phyloP scores from a whole-genome alignment of 2,888 invertebrate species.

The Platycheirus albimanus region DNA sequence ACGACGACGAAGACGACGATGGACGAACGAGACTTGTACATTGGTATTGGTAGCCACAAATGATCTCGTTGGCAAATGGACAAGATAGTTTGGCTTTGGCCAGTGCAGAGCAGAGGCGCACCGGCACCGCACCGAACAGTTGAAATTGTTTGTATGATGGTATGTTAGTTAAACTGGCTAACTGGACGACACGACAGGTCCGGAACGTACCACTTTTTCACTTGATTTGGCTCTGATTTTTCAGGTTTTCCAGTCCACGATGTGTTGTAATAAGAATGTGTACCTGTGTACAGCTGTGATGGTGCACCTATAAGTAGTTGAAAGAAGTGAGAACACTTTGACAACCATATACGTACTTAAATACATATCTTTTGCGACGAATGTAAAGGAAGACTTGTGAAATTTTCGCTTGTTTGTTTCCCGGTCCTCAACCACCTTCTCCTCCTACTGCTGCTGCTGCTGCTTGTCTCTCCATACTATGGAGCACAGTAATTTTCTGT shows the following conservation, averaged over 20 bases:
- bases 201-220: constrained; percentile 74
- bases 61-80: constrained; percentile 72
- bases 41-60: constrained; percentile 35
- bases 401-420: constrained; percentile 58
- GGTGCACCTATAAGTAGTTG: constrained; percentile 1
- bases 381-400: constrained; percentile 53
- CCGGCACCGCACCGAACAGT: constrained; percentile 26
- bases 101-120: constrained; percentile 29
- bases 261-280: constrained; percentile 66
- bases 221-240: constrained; percentile 72
- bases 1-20: too few species aligned
- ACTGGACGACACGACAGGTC: constrained; percentile 71
- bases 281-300: not conserved
- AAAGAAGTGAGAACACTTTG: constrained; percentile 35
- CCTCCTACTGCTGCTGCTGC: too few species aligned
- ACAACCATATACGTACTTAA: not conserved
- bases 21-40: constrained; percentile 19
- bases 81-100: constrained; percentile 57
- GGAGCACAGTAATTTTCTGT: constrained; percentile 35
- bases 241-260: constrained; percentile 65
- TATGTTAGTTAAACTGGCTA: constrained; percentile 63
- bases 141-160: constrained; percentile 44
- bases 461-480: too few species aligned
- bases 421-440: not conserved
- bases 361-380: constrained; percentile 5